Evolutionary conservation across 2,113 vertebrate species (phyloP).

Genomic region (Cinclus mexicanus): DNA sequence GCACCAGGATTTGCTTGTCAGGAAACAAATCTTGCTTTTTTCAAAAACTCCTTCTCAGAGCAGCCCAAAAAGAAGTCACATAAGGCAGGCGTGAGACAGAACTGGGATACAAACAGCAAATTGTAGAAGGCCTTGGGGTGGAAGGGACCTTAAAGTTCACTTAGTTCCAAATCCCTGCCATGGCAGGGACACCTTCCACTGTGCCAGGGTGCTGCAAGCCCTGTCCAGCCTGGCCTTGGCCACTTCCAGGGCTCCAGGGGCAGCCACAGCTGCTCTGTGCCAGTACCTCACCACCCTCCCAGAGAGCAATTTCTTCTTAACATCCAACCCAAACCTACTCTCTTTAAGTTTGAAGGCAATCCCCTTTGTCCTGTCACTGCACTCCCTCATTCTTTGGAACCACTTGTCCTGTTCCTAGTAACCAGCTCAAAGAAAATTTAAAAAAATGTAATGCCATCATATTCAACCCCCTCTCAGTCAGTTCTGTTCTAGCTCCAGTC

Average conservation of each 20-base stretch:
- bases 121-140: not conserved
- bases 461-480: not conserved
- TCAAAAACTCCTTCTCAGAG: not conserved
- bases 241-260: not conserved
- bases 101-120: not conserved
- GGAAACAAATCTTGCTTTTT: not conserved
- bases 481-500: not conserved
- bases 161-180: not conserved
- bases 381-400: not conserved
- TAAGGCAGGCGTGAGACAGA: not conserved
- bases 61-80: not conserved
- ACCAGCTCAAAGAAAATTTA: not conserved
- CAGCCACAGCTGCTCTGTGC: not conserved
- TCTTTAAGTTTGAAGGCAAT: not conserved
- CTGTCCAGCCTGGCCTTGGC: accelerated
- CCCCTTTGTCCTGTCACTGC: not conserved
- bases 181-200: not conserved
- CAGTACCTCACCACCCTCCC: accelerated
- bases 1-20: not conserved
- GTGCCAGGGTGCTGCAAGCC: accelerated
- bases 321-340: not conserved
- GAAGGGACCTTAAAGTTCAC: not conserved
- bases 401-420: not conserved
- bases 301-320: not conserved
- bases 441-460: not conserved